These are phyloP conservation scores for Chaenocephalus aceratus DNA, from an alignment of 2,113 vertebrate genomes.

Conservation along the genomic window DNA sequence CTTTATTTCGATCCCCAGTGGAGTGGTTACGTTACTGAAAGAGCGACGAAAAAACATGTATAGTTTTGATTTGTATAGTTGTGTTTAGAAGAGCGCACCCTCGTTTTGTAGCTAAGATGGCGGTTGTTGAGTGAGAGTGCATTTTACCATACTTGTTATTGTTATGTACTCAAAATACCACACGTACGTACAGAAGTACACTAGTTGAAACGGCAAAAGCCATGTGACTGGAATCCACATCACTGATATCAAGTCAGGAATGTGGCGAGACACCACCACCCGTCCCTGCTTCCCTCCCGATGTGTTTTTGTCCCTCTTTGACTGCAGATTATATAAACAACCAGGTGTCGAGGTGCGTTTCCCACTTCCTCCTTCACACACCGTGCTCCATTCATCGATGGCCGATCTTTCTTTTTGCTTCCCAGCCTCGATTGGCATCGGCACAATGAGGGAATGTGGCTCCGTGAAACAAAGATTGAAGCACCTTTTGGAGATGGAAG, in stretches of 20 bases:
- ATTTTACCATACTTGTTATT: too few relatives aligned
- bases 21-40: too few relatives aligned
- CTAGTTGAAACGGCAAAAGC: too few relatives aligned
- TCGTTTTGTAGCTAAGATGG: too few relatives aligned
- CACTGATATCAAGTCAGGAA: slow-evolving; percentile 1
- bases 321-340: slow-evolving; percentile 74
- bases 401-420: slow-evolving; percentile 28
- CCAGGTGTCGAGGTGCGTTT: slow-evolving; percentile 57
- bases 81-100: too few relatives aligned
- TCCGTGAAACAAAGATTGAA: slow-evolving; percentile 83
- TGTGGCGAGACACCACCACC: neutral
- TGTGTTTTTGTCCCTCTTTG: slow-evolving; percentile 80
- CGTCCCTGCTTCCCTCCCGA: neutral
- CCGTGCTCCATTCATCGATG: slow-evolving; percentile 1
- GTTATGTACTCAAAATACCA: too few relatives aligned
- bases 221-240: neutral
- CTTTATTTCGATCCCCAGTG: too few relatives aligned
- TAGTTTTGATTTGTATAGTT: too few relatives aligned
- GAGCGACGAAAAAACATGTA: too few relatives aligned
- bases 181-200: too few relatives aligned
- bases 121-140: too few relatives aligned
- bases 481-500: slow-evolving; percentile 88
- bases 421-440: slow-evolving; percentile 74
- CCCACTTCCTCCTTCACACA: slow-evolving; percentile 45
- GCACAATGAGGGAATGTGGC: slow-evolving; percentile 70